Evolutionary conservation across 2,113 vertebrate genomes (phyloP), one percentile per base, ranked within the genome.

Genomic region (Microcebus lehilahytsara): DNA sequence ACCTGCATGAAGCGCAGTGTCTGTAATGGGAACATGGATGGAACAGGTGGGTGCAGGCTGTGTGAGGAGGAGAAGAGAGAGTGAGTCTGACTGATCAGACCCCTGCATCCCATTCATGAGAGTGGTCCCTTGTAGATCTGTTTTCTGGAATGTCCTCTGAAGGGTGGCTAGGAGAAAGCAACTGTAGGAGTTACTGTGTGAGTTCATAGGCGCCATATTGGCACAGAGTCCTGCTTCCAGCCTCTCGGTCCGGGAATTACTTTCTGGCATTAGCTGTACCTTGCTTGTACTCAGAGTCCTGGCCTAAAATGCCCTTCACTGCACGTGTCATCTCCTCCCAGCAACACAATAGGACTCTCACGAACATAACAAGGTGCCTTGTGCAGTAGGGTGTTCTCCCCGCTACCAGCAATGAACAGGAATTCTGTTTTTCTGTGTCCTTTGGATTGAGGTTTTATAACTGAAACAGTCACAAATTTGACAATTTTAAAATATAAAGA

Each of bases 361-460:
- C 42, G 9, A 91, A 9, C 23, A 5, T 23, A 72, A 40, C 17
- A n/a, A 37, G 34, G 46, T 25, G 12, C 13, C 19, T 5, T 34
- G 19, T 51, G 40, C 53, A 27, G 9, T 40, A 1, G 5, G 2
- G 9, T 49, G 7, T 20, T 75, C 16, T 51, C 22, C 9, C 9
- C 22, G 25, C 42, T 64, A 6, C 42, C 23, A 56, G 34, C 9
- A 34, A n/a, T 22, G 16, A 71, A 10, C 34, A 56, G 16, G 30
- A 83, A 37, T 67, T 77, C 56, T 67, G 10, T 62, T 85, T 85
- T 46, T 23, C 46, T 72, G 5, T n/a, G 20, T 84, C 84, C 60
- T 95, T 92, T 40, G 62, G 67, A 27, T 23, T 72, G 34, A 72
- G 11, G 11, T 88, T 85, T 93, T 58, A 42, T 90, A 79, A 95